A percentile compares a stretch with the other conserved stretches of the same genome.
These are phyloP conservation scores for Disparrhopalites patrizii DNA, from an alignment of 2,888 invertebrate species.

Conservation along the genomic window DNA sequence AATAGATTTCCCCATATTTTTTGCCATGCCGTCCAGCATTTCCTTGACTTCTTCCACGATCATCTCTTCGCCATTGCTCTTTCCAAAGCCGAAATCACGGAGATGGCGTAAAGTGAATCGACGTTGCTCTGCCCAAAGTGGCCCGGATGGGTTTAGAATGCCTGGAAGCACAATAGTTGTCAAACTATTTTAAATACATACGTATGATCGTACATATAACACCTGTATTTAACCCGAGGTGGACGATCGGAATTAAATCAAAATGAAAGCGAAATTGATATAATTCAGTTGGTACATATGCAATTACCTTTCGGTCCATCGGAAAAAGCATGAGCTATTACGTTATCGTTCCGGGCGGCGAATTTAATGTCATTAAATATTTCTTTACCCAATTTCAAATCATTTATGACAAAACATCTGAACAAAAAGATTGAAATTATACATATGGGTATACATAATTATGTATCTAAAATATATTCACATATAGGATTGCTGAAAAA, in stretches of 20 bases:
- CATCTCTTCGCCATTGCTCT: background rate
- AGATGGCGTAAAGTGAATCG: background rate
- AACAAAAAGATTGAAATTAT: background rate
- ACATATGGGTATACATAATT: too few species aligned
- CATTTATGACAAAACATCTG: background rate
- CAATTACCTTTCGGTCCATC: conserved; percentile 5
- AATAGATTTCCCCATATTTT: background rate
- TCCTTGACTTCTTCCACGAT: conserved; percentile 4
- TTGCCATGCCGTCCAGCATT: background rate
- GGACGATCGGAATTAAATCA: too few species aligned
- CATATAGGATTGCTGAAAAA: too few species aligned
- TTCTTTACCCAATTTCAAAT: conserved; percentile 2
- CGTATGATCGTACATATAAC: background rate
- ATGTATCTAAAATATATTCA: too few species aligned
- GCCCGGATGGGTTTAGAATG: background rate
- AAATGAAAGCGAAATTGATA: too few species aligned
- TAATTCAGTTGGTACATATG: background rate
- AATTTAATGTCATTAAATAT: background rate
- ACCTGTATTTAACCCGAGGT: background rate
- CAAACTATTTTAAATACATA: too few species aligned
- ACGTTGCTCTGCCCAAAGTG: background rate
- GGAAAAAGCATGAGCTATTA: background rate
- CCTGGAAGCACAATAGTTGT: too few species aligned
- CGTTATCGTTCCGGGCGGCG: background rate
- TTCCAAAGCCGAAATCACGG: conserved; percentile 10